These are phyloP conservation scores for Drosophila leontia DNA, from an alignment of 1,140 invertebrate genomes.

Conservation along the genomic window DNA sequence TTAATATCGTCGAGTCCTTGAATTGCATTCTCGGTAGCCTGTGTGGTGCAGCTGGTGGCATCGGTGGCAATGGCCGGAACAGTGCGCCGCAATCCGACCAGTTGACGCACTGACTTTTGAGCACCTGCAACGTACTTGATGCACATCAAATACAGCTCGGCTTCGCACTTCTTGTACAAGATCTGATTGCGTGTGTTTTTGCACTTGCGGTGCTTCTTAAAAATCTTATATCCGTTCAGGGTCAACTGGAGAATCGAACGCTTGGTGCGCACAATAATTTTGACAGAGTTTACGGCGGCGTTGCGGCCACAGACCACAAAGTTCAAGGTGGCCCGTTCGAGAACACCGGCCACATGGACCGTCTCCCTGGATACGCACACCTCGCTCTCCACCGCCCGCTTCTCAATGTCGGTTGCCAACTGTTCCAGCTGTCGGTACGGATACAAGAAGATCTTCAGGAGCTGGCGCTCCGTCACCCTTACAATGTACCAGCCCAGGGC, in stretches of 20 bases:
- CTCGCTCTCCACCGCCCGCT: conserved; percentile 37
- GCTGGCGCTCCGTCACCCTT: conserved; percentile 37
- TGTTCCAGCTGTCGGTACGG: conserved; percentile 46
- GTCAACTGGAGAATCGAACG: conserved; percentile 45
- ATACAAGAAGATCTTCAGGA: conserved; percentile 57
- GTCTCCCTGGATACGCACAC: conserved; percentile 45
- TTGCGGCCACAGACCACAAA: conserved; percentile 39
- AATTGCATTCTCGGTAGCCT: conserved; percentile 39
- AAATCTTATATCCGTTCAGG: conserved; percentile 32
- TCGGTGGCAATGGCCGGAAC: conserved; percentile 53
- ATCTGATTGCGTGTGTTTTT: background rate
- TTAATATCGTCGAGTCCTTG: conserved; percentile 31
- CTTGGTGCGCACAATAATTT: conserved; percentile 43
- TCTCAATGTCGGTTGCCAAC: conserved; percentile 38
- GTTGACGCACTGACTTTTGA: conserved; percentile 37
- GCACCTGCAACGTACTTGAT: background rate
- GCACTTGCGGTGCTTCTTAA: conserved; percentile 1
- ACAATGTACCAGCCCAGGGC: conserved; percentile 28
- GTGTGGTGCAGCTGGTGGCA: conserved; percentile 52
- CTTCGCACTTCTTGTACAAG: rapidly evolving
- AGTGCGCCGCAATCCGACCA: conserved; percentile 35
- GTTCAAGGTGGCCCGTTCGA: conserved; percentile 30
- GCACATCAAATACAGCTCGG: background rate
- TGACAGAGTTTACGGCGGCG: conserved; percentile 35
- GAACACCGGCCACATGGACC: conserved; percentile 10